Percentiles rank a stretch among this genome's conserved stretches.
Conservation (phyloP, 2,113 vertebrate genomes). For the Hystrix cristata region DNA sequence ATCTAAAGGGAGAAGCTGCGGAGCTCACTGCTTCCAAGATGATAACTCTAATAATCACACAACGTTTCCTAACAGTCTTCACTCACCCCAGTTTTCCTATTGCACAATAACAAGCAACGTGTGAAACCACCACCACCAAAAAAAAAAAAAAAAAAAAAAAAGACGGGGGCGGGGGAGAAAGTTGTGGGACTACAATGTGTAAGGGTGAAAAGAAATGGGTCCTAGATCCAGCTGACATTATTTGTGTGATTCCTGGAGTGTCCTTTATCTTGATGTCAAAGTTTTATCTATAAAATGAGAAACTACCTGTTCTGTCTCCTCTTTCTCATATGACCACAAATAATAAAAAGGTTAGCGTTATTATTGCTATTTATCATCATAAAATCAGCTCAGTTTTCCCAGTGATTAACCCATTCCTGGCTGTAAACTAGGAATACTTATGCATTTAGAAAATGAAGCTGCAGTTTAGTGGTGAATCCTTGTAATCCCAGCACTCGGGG, state of each 20-base stretch:
- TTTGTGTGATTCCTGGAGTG: not conserved
- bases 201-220: not conserved
- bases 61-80: constrained; percentile 19
- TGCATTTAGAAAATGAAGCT: constrained; percentile 6
- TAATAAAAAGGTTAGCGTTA: not conserved
- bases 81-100: not conserved
- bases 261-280: not conserved
- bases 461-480: not conserved
- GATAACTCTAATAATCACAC: constrained; percentile 26
- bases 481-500: not conserved
- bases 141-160: not conserved
- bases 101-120: not conserved
- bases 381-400: not conserved
- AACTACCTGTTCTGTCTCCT: not conserved
- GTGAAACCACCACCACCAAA: not conserved
- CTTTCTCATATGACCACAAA: not conserved
- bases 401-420: not conserved
- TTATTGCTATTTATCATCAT: not conserved
- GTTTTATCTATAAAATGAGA: not conserved
- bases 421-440: not conserved
- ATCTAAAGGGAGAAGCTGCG: not conserved
- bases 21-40: not conserved
- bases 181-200: not conserved
- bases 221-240: not conserved
- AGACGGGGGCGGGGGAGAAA: not conserved